phyloP scores from a whole-genome alignment of 2,888 invertebrate species.

The Galerucella pusilla region DNA sequence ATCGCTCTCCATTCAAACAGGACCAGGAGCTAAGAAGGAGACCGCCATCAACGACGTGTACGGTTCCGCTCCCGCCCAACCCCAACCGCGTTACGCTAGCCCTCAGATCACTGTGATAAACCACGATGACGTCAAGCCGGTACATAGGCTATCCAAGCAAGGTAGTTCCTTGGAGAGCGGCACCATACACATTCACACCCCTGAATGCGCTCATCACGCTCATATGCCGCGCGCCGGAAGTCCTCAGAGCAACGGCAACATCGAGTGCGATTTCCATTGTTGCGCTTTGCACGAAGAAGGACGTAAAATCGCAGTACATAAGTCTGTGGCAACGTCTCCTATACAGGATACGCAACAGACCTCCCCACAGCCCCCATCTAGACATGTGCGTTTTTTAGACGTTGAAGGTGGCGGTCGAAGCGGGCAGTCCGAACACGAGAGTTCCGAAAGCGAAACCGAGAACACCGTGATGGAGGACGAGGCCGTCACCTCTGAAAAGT shows the following conservation, averaged over 20 bases:
- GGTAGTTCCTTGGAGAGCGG: conserved; percentile 77
- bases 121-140: conserved; percentile 81
- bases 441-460: conserved; percentile 93
- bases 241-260: conserved; percentile 70
- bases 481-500: conserved; percentile 89
- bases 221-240: conserved; percentile 75
- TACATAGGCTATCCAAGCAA: conserved; percentile 68
- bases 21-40: conserved; percentile 66
- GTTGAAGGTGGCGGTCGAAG: conserved; percentile 71
- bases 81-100: conserved; percentile 67
- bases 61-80: conserved; percentile 61
- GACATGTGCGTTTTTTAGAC: conserved; percentile 88
- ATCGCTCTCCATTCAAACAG: conserved; percentile 70
- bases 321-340: conserved; percentile 92
- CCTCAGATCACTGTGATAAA: conserved; percentile 95
- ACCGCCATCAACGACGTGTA: conserved; percentile 73
- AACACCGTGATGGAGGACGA: conserved; percentile 94
- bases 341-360: conserved; percentile 73
- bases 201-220: conserved; percentile 81
- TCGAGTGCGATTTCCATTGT: conserved; percentile 95
- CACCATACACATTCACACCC: conserved; percentile 84
- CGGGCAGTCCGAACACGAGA: conserved; percentile 77
- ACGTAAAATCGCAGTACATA: conserved; percentile 90
- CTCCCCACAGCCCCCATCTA: conserved; percentile 70
- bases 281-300: conserved; percentile 95